Conservation (phyloP, 2,113 vertebrate species). For the Madoqua kirkii region DNA sequence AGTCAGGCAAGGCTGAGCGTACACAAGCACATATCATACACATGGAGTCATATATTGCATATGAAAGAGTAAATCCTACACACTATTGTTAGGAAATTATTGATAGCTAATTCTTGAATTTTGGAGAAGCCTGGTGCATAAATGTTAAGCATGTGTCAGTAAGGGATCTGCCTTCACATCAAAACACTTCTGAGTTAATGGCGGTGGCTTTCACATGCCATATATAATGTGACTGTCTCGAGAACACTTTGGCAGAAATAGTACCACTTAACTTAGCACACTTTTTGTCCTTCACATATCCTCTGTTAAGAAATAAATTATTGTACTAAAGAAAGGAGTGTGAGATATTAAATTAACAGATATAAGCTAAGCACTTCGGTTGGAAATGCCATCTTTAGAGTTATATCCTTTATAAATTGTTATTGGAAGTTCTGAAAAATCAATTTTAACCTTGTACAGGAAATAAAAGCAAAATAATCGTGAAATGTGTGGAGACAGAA, state of each 20-base stretch:
- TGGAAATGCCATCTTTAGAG: conserved; percentile 47
- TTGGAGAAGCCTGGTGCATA: not conserved
- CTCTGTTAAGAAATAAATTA: conserved; percentile 59
- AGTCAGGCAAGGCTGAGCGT: not conserved
- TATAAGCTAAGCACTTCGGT: conserved; percentile 33
- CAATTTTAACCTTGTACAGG: conserved; percentile 53
- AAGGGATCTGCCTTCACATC: not conserved
- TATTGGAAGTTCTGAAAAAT: conserved; percentile 64
- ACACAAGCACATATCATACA: not conserved
- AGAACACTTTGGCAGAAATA: conserved; percentile 19
- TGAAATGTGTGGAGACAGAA: not conserved
- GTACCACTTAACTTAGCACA: not conserved
- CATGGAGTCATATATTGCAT: not conserved
- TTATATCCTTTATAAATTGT: conserved; percentile 50
- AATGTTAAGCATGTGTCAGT: not conserved
- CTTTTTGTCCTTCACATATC: conserved; percentile 49
- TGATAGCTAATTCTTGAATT: not conserved
- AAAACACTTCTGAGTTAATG: not conserved
- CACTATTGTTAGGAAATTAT: not conserved
- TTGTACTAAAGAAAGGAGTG: conserved; percentile 39
- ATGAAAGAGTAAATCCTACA: not conserved
- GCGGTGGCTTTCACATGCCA: not conserved
- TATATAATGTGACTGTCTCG: not conserved
- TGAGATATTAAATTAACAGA: conserved; percentile 51
- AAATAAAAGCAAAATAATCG: conserved; percentile 43